These are phyloP conservation scores for Alectura lathami DNA, from an alignment of 2,113 vertebrate species.

Conservation along the genomic window DNA sequence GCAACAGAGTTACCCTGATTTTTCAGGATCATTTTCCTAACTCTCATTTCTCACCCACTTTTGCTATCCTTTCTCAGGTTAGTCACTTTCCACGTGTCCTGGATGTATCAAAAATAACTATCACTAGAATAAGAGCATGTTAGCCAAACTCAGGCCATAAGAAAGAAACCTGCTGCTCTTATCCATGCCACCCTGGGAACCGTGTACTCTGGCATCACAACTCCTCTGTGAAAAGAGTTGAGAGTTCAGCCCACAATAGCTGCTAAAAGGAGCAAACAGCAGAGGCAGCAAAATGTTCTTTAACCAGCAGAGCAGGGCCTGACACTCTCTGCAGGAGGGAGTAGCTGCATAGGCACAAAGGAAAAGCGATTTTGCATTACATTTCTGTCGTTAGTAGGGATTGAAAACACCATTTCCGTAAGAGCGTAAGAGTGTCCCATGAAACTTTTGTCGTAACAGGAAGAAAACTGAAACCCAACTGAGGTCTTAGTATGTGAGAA, in stretches of 20 bases:
- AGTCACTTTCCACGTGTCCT: background rate
- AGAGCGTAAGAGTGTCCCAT: background rate
- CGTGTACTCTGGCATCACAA: background rate
- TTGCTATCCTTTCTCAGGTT: background rate
- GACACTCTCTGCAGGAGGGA: slow-evolving; percentile 39
- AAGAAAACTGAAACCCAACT: background rate
- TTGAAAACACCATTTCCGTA: background rate
- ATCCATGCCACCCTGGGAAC: background rate
- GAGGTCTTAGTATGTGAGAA: background rate
- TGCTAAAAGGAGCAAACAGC: slow-evolving; percentile 33
- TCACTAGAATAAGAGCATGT: background rate
- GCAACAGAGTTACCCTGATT: background rate
- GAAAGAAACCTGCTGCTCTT: slow-evolving; percentile 17
- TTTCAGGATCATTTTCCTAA: background rate
- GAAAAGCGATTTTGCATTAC: background rate
- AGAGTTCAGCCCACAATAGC: slow-evolving; percentile 30
- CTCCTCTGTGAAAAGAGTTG: slow-evolving; percentile 20
- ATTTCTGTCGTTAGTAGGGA: background rate
- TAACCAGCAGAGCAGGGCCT: slow-evolving; percentile 38
- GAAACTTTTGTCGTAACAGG: background rate
- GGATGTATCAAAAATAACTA: background rate
- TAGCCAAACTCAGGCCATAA: background rate
- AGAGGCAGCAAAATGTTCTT: slow-evolving; percentile 51
- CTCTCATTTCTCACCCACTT: background rate
- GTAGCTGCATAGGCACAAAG: background rate